Conservation (phyloP, 2,888 invertebrate genomes). For the Tipula unca region DNA sequence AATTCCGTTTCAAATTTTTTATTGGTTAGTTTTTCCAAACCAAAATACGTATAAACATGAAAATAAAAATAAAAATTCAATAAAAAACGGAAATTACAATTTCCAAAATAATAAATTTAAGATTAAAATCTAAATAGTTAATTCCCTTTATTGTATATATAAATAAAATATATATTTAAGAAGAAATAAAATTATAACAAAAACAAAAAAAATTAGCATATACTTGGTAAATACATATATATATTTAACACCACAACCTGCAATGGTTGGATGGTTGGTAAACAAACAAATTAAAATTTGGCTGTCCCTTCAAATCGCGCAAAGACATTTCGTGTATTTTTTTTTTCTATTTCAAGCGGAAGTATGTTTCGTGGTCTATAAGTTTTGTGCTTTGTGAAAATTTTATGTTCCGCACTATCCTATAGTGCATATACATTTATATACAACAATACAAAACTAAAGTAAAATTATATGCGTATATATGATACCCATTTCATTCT, state of each 20-base stretch:
- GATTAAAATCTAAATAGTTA: neutral
- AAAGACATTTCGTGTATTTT: neutral
- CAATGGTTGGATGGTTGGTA: neutral
- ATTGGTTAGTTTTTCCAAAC: neutral
- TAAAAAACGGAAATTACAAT: neutral
- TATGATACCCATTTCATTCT: neutral
- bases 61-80: neutral
- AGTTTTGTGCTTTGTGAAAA: neutral
- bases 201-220: neutral
- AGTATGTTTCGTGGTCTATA: neutral
- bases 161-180: too few relatives aligned
- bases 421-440: neutral
- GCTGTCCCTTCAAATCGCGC: neutral
- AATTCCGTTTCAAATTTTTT: neutral
- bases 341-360: neutral
- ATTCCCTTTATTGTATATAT: neutral
- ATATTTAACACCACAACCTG: neutral
- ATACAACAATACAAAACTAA: too few relatives aligned
- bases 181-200: neutral
- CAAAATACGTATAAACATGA: neutral
- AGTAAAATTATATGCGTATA: too few relatives aligned
- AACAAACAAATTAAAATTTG: neutral
- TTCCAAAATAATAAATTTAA: neutral
- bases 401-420: neutral
- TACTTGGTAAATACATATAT: neutral